phyloP scores from a whole-genome alignment of 2,888 invertebrate species.

The Zygaena filipendulae region DNA sequence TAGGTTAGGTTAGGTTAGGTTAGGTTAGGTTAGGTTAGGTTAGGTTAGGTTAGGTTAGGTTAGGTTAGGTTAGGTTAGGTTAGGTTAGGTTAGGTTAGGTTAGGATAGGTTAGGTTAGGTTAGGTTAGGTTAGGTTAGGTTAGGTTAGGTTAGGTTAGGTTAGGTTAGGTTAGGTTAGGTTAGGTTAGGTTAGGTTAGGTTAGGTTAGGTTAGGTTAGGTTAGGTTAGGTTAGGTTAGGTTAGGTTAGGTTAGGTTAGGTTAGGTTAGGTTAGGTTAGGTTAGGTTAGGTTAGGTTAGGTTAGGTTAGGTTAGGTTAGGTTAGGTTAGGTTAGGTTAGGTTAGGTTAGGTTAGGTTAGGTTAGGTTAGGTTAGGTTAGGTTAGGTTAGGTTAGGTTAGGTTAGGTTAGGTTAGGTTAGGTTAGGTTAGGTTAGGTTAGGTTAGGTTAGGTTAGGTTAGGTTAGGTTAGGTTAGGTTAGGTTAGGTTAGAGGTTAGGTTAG shows the following conservation, averaged over 20 bases:
- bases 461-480: constrained; percentile 19
- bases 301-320: constrained; percentile 8
- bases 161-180: constrained; percentile 15
- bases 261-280: constrained; percentile 7
- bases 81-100: constrained; percentile 14
- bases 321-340: constrained; percentile 13
- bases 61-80: constrained; percentile 14
- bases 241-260: constrained; percentile 7
- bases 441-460: constrained; percentile 17
- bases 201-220: constrained; percentile 9
- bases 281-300: constrained; percentile 9
- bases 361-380: constrained; percentile 14
- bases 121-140: constrained; percentile 17
- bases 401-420: constrained; percentile 17
- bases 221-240: constrained; percentile 10
- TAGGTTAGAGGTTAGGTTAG: constrained; percentile 11
- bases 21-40: constrained; percentile 16
- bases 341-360: constrained; percentile 9
- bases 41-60: constrained; percentile 16
- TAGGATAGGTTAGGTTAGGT: constrained; percentile 17
- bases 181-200: constrained; percentile 12
- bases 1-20: constrained; percentile 16
- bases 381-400: constrained; percentile 18
- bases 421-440: constrained; percentile 15
- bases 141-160: constrained; percentile 14